These are phyloP conservation scores for Electrona antarctica DNA, from an alignment of 2,113 vertebrate genomes.

Conservation along the genomic window DNA sequence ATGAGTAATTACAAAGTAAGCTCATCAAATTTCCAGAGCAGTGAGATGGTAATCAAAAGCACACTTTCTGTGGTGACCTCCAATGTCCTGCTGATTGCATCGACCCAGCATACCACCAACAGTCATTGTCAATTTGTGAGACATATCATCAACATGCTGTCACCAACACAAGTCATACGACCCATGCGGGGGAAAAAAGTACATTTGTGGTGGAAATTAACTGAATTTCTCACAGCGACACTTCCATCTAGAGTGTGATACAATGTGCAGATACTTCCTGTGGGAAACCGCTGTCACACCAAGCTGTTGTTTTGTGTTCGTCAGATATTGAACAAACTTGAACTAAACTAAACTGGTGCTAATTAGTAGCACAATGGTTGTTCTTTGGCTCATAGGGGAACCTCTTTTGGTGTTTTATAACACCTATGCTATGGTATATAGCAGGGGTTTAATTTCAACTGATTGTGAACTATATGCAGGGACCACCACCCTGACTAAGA, in stretches of 20 bases:
- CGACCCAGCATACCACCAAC: conserved; percentile 48
- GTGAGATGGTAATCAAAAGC: conserved; percentile 66
- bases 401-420: too few species aligned
- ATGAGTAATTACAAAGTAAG: conserved; percentile 52
- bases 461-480: too few species aligned
- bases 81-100: conserved; percentile 62
- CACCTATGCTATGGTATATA: too few species aligned
- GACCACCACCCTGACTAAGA: too few species aligned
- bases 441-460: too few species aligned
- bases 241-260: conserved; percentile 29
- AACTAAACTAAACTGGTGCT: too few species aligned
- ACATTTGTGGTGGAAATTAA: conserved; percentile 68
- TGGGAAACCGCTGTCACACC: conserved; percentile 52
- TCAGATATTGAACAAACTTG: conserved; percentile 30
- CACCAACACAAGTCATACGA: conserved; percentile 46
- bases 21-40: conserved; percentile 73
- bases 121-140: conserved; percentile 70
- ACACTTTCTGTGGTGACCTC: conserved; percentile 72
- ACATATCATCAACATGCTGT: conserved; percentile 67
- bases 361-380: too few species aligned
- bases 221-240: conserved; percentile 59
- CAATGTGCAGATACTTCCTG: conserved; percentile 63
- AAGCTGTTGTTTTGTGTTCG: conserved; percentile 58
- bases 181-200: conserved; percentile 69
- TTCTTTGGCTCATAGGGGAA: too few species aligned